Percentiles rank a stretch among this genome's conserved stretches.
phyloP scores from a whole-genome alignment of 1,140 invertebrate genomes.

The Procambarus clarkii region DNA sequence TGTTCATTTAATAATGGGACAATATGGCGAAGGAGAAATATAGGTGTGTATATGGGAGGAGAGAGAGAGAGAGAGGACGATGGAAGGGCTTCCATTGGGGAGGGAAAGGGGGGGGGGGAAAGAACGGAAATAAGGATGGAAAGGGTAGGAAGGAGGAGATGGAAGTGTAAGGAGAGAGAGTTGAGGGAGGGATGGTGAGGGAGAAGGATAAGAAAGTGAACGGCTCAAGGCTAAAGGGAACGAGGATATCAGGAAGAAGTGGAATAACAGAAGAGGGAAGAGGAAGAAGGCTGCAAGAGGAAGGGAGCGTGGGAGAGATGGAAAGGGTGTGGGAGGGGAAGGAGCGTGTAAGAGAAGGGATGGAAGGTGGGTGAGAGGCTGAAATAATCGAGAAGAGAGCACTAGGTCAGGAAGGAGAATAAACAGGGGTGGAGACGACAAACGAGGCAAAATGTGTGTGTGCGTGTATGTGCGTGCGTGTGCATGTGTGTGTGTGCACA shows the following conservation, averaged over 20 bases:
- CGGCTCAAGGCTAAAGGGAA: not conserved
- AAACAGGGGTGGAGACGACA: too few species aligned
- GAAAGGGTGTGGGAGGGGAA: not conserved
- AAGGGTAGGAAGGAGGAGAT: not conserved
- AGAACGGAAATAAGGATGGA: not conserved
- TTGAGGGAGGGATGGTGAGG: not conserved
- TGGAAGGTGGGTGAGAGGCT: not conserved
- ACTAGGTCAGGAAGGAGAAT: too few species aligned
- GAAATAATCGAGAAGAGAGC: too few species aligned
- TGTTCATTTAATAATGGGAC: too few species aligned
- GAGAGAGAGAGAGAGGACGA: not conserved
- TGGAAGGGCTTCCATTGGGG: not conserved
- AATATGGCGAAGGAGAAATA: not conserved
- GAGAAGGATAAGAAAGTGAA: not conserved
- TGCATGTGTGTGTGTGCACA: too few species aligned
- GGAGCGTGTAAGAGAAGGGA: not conserved
- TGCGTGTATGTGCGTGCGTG: too few species aligned
- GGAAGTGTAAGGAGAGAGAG: not conserved
- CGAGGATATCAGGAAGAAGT: not conserved
- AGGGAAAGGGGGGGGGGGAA: not conserved
- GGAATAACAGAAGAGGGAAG: too few species aligned
- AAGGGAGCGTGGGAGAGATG: not conserved
- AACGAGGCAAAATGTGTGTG: too few species aligned
- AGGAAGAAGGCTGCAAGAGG: too few species aligned
- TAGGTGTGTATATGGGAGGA: not conserved